Conservation (phyloP, 2,797 vertebrate species). For the Microctenopoma steveboyesi region DNA sequence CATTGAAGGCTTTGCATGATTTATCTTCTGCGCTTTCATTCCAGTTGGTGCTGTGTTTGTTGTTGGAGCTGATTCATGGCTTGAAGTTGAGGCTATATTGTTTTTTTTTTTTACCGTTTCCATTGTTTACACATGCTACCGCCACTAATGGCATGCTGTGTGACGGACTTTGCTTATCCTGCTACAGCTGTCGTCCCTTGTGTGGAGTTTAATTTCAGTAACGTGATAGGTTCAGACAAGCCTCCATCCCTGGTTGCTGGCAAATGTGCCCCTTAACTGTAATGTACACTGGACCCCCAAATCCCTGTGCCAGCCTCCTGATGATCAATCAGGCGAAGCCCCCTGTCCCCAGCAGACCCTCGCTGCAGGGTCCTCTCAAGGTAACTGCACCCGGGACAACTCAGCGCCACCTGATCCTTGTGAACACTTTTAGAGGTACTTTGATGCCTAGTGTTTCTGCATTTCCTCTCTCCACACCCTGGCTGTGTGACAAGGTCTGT, state of each 20-base stretch:
- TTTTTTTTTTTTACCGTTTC: constrained; percentile 30
- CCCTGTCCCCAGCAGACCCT: constrained; percentile 72
- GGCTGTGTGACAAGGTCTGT: constrained; percentile 77
- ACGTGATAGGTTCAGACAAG: constrained; percentile 69
- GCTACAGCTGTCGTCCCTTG: constrained; percentile 78
- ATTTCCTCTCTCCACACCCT: constrained; percentile 76
- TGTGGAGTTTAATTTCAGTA: constrained; percentile 74
- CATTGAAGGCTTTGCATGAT: constrained; percentile 14
- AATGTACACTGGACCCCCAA: constrained; percentile 51
- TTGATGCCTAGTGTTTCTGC: constrained; percentile 69
- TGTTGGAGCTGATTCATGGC: constrained; percentile 40
- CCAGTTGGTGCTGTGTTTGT: constrained; percentile 35
- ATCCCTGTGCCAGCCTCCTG: constrained; percentile 60
- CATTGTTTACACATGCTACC: constrained; percentile 67
- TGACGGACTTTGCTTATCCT: constrained; percentile 43
- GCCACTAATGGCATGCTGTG: constrained; percentile 51
- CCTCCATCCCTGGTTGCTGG: constrained; percentile 52
- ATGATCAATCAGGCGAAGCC: constrained; percentile 75
- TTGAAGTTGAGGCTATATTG: constrained; percentile 31
- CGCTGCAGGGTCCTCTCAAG: constrained; percentile 49
- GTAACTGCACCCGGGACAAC: constrained; percentile 56
- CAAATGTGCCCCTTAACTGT: constrained; percentile 53
- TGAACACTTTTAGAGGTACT: constrained; percentile 28
- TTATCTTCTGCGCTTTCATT: constrained; percentile 7
- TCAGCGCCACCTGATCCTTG: constrained; percentile 53